A percentile compares a stretch with the other conserved stretches of the same genome.
phyloP scores from a whole-genome alignment of 35 echinoderm and acorn worm genomes.

The Heliocidaris erythrogramma region DNA sequence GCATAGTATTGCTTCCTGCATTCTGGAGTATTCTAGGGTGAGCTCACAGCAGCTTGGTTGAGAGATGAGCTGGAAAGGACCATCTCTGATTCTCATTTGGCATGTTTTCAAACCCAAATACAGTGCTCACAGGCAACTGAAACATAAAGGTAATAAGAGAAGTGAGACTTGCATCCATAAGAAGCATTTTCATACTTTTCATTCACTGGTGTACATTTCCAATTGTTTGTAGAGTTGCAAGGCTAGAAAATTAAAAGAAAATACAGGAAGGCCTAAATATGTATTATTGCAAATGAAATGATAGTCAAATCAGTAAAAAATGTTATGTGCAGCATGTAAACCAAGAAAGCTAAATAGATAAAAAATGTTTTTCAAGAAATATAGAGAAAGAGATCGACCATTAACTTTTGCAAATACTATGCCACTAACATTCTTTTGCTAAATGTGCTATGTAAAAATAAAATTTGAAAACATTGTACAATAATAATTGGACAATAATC shows the following conservation, averaged over 20 bases:
- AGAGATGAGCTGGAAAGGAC: not conserved
- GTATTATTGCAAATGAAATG: too few species aligned
- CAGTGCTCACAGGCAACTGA: not conserved
- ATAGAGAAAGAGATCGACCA: too few species aligned
- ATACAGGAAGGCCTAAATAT: too few species aligned
- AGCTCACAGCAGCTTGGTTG: not conserved
- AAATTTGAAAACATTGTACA: too few species aligned
- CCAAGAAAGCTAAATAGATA: too few species aligned
- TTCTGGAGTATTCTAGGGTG: not conserved
- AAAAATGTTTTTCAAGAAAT: too few species aligned
- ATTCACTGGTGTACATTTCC: not conserved
- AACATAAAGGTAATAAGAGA: not conserved
- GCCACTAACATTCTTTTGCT: too few species aligned
- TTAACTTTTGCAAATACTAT: too few species aligned
- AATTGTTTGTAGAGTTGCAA: not conserved
- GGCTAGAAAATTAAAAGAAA: not conserved
- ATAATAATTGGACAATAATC: too few species aligned
- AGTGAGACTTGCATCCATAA: not conserved
- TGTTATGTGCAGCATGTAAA: too few species aligned
- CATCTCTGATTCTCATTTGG: not conserved
- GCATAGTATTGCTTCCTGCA: conserved; percentile 35
- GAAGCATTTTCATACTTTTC: not conserved
- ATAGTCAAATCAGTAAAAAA: too few species aligned
- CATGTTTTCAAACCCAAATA: not conserved
- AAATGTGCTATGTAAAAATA: too few species aligned